phyloP scores from a whole-genome alignment of 2,797 vertebrate species.

The Sebastiscus tertius region DNA sequence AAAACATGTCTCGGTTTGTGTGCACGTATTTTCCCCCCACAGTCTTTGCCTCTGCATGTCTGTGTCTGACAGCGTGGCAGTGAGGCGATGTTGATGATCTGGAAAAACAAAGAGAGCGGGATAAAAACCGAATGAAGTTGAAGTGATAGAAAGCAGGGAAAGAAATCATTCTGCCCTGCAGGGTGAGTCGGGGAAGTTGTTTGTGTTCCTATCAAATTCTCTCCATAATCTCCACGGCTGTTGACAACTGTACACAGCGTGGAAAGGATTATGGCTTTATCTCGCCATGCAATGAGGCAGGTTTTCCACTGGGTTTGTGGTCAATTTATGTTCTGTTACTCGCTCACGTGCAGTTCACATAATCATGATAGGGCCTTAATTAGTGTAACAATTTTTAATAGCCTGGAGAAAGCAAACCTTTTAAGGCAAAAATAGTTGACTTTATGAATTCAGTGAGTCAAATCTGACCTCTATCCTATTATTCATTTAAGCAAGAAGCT shows the following conservation, averaged over 20 bases:
- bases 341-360: neutral
- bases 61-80: slow-evolving; percentile 36
- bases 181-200: slow-evolving; percentile 39
- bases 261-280: slow-evolving; percentile 56
- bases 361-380: slow-evolving; percentile 21
- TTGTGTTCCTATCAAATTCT: slow-evolving; percentile 54
- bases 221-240: slow-evolving; percentile 46
- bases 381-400: slow-evolving; percentile 9
- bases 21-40: neutral
- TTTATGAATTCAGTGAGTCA: neutral
- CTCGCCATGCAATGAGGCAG: slow-evolving; percentile 31
- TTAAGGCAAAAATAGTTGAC: neutral
- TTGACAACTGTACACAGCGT: slow-evolving; percentile 38
- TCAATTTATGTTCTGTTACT: slow-evolving; percentile 36
- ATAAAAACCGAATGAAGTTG: slow-evolving; percentile 11
- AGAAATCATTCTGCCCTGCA: slow-evolving; percentile 40
- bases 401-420: neutral
- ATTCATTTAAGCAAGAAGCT: neutral
- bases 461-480: neutral
- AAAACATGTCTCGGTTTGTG: slow-evolving; percentile 9
- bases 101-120: slow-evolving; percentile 18
- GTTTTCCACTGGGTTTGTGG: slow-evolving; percentile 24
- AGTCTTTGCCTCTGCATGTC: neutral
- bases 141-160: slow-evolving; percentile 29
- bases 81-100: slow-evolving; percentile 11